Conservation (phyloP, 1,140 invertebrate species). For the Apis laboriosa region DNA sequence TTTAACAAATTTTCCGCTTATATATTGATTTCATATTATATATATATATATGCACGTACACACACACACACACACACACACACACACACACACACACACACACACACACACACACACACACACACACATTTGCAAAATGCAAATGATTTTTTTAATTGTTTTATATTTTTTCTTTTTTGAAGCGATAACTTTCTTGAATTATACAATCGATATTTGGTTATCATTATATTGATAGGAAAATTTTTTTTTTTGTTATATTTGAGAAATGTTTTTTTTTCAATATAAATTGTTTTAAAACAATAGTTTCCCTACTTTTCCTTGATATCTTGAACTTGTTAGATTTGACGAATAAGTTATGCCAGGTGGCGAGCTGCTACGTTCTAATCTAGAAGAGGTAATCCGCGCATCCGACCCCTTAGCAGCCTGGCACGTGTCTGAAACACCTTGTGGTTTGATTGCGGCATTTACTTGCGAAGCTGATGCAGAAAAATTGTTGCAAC, state of each 20-base stretch:
- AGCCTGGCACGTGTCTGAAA: slow-evolving; percentile 76
- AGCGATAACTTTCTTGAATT: not conserved
- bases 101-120: not conserved
- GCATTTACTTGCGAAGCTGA: slow-evolving; percentile 75
- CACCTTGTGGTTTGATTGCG: slow-evolving; percentile 77
- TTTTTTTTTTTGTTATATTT: not conserved
- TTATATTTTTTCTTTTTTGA: not conserved
- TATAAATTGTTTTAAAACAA: not conserved
- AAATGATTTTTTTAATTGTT: not conserved
- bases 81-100: not conserved
- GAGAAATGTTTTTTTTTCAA: not conserved
- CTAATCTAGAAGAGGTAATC: slow-evolving; percentile 75
- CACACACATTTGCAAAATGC: not conserved
- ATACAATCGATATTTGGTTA: slow-evolving; percentile 1
- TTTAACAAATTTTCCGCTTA: not conserved
- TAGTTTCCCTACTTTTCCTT: not conserved
- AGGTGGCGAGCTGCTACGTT: slow-evolving; percentile 64
- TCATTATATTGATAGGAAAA: not conserved
- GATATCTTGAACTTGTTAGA: not conserved
- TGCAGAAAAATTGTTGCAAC: slow-evolving; percentile 75
- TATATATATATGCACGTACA: too few relatives aligned
- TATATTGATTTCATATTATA: not conserved
- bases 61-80: not conserved
- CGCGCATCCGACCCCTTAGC: slow-evolving; percentile 65
- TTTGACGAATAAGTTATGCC: not conserved